Percentiles rank a stretch among this genome's conserved stretches.
phyloP scores from a whole-genome alignment of 35 echinoderm and acorn worm genomes.

The Acanthaster planci region DNA sequence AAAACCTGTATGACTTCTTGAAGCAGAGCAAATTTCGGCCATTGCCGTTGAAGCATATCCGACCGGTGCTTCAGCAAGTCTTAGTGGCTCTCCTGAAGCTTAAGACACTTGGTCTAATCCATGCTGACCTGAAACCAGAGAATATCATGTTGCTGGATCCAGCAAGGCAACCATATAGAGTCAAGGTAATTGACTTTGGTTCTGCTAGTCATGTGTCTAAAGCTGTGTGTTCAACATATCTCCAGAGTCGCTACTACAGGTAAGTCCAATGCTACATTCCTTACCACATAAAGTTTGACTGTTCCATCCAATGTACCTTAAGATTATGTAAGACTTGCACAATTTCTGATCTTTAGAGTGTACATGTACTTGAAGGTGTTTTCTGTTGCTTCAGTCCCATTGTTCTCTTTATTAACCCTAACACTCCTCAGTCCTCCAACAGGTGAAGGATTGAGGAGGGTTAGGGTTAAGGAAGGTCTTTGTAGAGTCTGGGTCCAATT shows the following conservation, averaged over 20 bases:
- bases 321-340: too few species aligned
- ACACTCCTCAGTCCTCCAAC: too few species aligned
- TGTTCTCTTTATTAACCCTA: too few species aligned
- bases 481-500: too few species aligned
- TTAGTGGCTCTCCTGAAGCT: constrained; percentile 91
- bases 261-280: constrained; percentile 20
- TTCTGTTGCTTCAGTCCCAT: too few species aligned
- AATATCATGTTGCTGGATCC: constrained; percentile 99
- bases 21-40: constrained; percentile 99
- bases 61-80: constrained; percentile 92
- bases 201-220: constrained; percentile 99
- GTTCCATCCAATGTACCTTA: too few species aligned
- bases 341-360: too few species aligned
- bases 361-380: too few species aligned
- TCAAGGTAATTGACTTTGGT: constrained; percentile 99
- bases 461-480: too few species aligned
- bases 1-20: constrained; percentile 97
- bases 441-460: too few species aligned
- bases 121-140: constrained; percentile 98
- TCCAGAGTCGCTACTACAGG: constrained; percentile 97
- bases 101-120: constrained; percentile 91
- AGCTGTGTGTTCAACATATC: constrained; percentile 95
- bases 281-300: too few species aligned
- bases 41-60: constrained; percentile 91
- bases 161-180: constrained; percentile 88